A percentile compares a stretch with the other conserved stretches of the same genome.
These are phyloP conservation scores for Erythrolamprus reginae DNA, from an alignment of 2,113 vertebrate species.

Conservation along the genomic window DNA sequence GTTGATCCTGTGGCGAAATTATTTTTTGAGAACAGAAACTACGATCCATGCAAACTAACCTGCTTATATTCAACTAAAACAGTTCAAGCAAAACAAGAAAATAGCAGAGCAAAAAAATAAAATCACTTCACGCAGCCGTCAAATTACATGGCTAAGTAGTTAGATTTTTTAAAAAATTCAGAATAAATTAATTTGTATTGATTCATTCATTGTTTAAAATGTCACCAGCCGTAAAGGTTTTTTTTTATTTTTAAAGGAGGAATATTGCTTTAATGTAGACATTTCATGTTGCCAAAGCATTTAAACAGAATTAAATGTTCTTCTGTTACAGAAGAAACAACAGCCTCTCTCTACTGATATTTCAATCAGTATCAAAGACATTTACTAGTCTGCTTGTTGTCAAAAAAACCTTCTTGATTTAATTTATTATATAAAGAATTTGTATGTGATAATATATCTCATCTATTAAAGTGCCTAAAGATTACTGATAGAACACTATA, in stretches of 20 bases:
- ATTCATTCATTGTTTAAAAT: not conserved
- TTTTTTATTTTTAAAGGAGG: rapidly evolving
- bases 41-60: not conserved
- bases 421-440: not conserved
- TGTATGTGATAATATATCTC: not conserved
- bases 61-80: not conserved
- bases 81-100: not conserved
- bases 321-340: slow-evolving; percentile 3
- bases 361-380: not conserved
- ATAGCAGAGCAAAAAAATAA: not conserved
- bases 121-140: not conserved
- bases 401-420: slow-evolving; percentile 17
- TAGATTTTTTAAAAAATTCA: not conserved
- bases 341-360: not conserved
- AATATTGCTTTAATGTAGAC: not conserved
- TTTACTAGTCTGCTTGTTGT: not conserved
- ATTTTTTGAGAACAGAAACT: not conserved
- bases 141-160: not conserved
- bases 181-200: not conserved
- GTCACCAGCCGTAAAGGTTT: not conserved
- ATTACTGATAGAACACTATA: slow-evolving; percentile 10
- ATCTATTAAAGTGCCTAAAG: not conserved
- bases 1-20: not conserved
- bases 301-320: slow-evolving; percentile 9
- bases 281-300: slow-evolving; percentile 3